Percentiles rank a stretch among this genome's conserved stretches.
These are phyloP conservation scores for Petroica traversi DNA, from an alignment of 2,113 vertebrate species.

Conservation along the genomic window DNA sequence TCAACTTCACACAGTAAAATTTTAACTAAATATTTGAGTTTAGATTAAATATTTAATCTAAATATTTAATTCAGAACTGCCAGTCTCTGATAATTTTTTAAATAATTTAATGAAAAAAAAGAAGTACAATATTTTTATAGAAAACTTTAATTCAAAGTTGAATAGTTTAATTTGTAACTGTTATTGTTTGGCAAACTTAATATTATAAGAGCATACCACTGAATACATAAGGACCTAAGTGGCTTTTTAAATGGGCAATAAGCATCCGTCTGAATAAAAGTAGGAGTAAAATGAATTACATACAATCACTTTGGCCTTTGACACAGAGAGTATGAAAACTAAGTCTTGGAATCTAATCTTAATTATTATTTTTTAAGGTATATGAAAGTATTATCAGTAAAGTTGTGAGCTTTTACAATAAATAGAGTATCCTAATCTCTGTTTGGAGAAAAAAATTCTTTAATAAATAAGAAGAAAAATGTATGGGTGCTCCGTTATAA, in stretches of 20 bases:
- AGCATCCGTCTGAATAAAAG: not conserved
- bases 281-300: not conserved
- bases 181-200: not conserved
- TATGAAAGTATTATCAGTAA: not conserved
- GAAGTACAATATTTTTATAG: not conserved
- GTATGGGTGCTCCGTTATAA: not conserved
- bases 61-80: constrained; percentile 31
- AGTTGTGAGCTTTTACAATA: not conserved
- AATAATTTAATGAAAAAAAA: not conserved
- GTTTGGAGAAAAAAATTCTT: not conserved
- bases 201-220: not conserved
- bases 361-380: not conserved
- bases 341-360: not conserved
- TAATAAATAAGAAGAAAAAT: not conserved
- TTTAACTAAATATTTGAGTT: constrained; percentile 17
- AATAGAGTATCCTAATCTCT: not conserved
- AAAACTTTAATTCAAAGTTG: not conserved
- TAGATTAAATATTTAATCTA: constrained; percentile 12
- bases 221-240: not conserved
- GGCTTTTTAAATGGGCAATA: not conserved
- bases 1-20: not conserved
- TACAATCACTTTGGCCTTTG: not conserved
- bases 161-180: not conserved
- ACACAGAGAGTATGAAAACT: not conserved
- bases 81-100: not conserved